These are phyloP conservation scores for Drosophila oshimai DNA, from an alignment of 1,140 invertebrate genomes.

Conservation along the genomic window DNA sequence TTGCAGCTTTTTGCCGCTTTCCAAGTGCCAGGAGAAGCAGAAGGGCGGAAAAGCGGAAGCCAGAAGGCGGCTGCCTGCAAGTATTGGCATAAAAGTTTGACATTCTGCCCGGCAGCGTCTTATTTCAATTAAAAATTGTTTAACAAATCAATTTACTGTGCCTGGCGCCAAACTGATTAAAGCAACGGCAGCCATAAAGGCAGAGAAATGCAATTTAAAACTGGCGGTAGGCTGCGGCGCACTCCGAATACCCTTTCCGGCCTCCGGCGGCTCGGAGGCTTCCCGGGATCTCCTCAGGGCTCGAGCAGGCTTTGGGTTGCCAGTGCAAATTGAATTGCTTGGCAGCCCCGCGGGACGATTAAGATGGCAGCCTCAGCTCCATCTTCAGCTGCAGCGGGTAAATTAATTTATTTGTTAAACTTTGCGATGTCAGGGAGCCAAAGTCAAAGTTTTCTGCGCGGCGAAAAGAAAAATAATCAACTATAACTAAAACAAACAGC, in stretches of 20 bases:
- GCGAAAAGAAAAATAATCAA: conserved; percentile 38
- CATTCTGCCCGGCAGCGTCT: conserved; percentile 53
- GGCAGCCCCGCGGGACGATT: conserved; percentile 49
- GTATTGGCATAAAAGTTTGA: conserved; percentile 52
- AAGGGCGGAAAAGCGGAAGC: not conserved
- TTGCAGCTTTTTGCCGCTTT: conserved; percentile 10
- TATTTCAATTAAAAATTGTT: conserved; percentile 78
- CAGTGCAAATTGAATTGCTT: conserved; percentile 66
- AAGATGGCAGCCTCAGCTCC: conserved; percentile 28
- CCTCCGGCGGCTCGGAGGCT: not conserved
- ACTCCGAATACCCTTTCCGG: not conserved
- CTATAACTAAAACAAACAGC: conserved; percentile 44
- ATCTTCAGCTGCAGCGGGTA: conserved; percentile 39
- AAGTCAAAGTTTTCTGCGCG: conserved; percentile 61
- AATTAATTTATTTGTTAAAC: conserved; percentile 80
- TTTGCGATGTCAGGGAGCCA: conserved; percentile 52
- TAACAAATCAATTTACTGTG: conserved; percentile 70
- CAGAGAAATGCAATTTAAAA: conserved; percentile 60
- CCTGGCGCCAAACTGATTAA: conserved; percentile 58
- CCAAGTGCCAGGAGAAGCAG: conserved; percentile 19
- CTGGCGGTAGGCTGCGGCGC: not conserved
- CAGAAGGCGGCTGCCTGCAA: conserved; percentile 31
- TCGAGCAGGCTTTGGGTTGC: not conserved
- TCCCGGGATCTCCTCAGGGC: not conserved
- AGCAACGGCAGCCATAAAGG: conserved; percentile 16